Base-by-base conservation (phyloP, 2,113 vertebrate species). In the Silurus meridionalis region DNA sequence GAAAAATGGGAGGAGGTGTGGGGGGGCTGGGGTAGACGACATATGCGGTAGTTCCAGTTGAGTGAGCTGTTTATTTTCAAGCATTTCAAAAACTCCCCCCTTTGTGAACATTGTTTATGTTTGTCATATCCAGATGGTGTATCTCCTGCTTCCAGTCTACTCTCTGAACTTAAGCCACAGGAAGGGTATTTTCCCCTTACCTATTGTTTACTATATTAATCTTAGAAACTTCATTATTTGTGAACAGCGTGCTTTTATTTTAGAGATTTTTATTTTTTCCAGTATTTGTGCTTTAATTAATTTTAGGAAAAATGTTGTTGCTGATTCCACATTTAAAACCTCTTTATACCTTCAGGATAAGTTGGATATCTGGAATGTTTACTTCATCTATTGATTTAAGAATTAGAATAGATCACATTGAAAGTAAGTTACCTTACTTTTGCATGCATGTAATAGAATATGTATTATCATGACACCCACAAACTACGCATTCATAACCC, bases 91-190 rank as follows among this genome's bases (percentile, higher is more conserved):
- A 79, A 80, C 75, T 83, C 79, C 79, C 19, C 71, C 58, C 28
- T 89, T 89, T 87, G 84, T 87, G 88, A 89, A 82, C 87, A 77
- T 83, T 83, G 83, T 85, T 89, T 89, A 87, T 87, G 80, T 87
- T 89, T 89, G 86, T 89, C 82, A 85, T 74, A 58, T 82, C 86
- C 86, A 89, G 88, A 89, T 85, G 86, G 88, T 74, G 74, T 52
- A 80, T 83, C 83, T 85, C 53, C 78, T 77, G 78, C 83, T n/a
- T 87, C 66, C 71, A 86, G 55, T 80, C 86, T 85, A 80, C 82
- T 81, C 83, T 87, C 66, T 60, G 80, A 71, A 82, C 63, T 89
- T 14, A 82, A 87, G 83, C 83, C 83, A 77, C 86, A 80, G 37
- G 60, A 60, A 58, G 57, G 67, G 66, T 52, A 46, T 69, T 25